Evolutionary conservation across 2,888 invertebrate species (phyloP).

Genomic region (Eumerus sabulonum): DNA sequence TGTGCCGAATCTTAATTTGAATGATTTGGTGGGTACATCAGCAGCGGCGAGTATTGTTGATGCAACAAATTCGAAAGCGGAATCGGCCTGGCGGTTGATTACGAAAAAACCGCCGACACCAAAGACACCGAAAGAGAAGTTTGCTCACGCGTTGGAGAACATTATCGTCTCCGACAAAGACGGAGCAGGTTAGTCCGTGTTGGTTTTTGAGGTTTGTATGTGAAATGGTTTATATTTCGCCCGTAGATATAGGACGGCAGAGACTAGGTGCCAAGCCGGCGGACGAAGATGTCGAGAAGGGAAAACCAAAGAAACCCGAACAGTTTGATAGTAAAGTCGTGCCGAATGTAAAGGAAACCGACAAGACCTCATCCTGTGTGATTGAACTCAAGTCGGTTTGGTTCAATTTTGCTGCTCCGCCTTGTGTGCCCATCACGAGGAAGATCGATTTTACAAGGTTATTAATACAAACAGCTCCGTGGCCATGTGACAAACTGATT

Average conservation of each 20-base stretch:
- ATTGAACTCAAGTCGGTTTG: conserved; percentile 94
- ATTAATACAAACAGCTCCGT: not conserved
- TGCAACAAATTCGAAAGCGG: conserved; percentile 75
- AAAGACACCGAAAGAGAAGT: conserved; percentile 82
- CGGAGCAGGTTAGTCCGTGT: conserved; percentile 17
- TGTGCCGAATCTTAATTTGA: conserved; percentile 72
- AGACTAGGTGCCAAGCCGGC: conserved; percentile 70
- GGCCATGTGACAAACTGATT: not conserved
- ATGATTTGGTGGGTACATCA: conserved; percentile 72
- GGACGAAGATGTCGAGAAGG: conserved; percentile 79
- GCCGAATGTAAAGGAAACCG: conserved; percentile 83
- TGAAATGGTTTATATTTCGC: not conserved
- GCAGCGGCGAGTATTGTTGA: conserved; percentile 70
- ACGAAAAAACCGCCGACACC: conserved; percentile 81
- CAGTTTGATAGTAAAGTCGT: conserved; percentile 77
- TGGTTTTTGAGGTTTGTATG: not conserved
- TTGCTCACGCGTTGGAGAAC: conserved; percentile 75
- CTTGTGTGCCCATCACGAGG: conserved; percentile 94
- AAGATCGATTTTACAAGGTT: conserved; percentile 96
- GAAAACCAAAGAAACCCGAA: conserved; percentile 71
- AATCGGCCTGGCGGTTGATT: conserved; percentile 78
- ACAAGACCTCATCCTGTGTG: conserved; percentile 90
- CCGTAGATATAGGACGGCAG: conserved; percentile 31
- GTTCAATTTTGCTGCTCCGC: conserved; percentile 99
- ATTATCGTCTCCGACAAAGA: conserved; percentile 73